Evolutionary conservation across 2,113 vertebrate species (phyloP), one percentile per base, ranked within the genome.

Genomic region (Bujurquina vittata): DNA sequence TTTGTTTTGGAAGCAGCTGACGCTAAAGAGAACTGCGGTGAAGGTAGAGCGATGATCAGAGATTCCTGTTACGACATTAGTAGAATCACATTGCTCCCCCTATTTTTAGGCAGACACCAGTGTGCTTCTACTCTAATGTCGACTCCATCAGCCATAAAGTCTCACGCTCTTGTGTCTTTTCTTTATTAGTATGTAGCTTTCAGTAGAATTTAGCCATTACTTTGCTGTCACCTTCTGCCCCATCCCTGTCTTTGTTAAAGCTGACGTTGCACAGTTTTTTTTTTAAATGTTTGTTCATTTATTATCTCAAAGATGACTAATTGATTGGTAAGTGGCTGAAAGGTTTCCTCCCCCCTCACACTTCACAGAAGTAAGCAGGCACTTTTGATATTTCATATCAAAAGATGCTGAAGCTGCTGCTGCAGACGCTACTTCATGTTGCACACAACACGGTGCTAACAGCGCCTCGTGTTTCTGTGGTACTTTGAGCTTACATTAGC

Each of bases 61-160:
- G 93, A 94, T 95, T 95, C 88, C 93, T 94, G 94, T 86, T 84
- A 84, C 88, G 87, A 89, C 94, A 93, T 93, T 60, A 74, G 93
- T 93, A 93, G 93, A 95, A 94, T 85, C 91, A 91, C 91, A 86
- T 87, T 79, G 86, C 80, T 81, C 83, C 83, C 63, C 23, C 81
- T 72, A 76, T 83, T 46, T 83, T 46, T 14, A 78, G 33, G 58
- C 63, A 77, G 78, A 86, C 79, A 22, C 77, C 80, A 83, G 77
- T 92, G 93, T 94, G 93, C 88, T 95, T 93, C 92, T 93, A 82
- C 90, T 77, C 26, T 80, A 77, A 87, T 92, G 95, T 90, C 92
- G 92, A 65, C 77, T 79, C 79, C 89, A 87, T 89, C 86, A 77
- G 7, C 76, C 82, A 84, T 92, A n/a, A 22, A 55, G 58, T 89